A percentile compares a stretch with the other conserved stretches of the same genome.
These are phyloP conservation scores for Drosophila santomea DNA, from an alignment of 1,140 invertebrate genomes.

Conservation along the genomic window DNA sequence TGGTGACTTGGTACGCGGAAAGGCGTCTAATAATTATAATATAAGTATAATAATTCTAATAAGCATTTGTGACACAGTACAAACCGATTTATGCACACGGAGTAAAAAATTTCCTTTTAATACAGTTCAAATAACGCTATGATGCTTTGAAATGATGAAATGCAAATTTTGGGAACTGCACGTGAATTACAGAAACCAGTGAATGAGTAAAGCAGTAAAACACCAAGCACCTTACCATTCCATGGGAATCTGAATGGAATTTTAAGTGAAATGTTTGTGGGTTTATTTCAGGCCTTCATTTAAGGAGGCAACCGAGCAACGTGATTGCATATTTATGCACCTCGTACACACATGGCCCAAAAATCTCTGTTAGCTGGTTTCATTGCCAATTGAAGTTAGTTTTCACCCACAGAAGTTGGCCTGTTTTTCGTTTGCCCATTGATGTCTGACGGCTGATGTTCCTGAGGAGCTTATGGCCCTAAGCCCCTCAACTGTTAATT, in stretches of 20 bases:
- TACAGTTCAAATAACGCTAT: no score
- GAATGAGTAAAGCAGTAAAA: no score
- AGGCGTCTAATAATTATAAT: no score
- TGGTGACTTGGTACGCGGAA: not conserved
- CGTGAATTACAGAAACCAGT: no score
- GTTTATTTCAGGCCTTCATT: not conserved
- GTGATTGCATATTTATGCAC: not conserved
- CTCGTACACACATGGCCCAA: not conserved
- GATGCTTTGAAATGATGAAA: no score
- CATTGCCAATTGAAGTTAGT: not conserved
- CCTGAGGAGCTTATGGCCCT: conserved; percentile 1
- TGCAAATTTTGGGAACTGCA: no score
- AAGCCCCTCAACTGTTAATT: conserved; percentile 28
- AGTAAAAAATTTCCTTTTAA: no score
- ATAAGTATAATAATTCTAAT: no score
- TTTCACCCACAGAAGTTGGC: not conserved
- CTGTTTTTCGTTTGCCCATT: conserved; percentile 19
- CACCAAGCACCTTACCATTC: not conserved
- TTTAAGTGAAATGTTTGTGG: no score
- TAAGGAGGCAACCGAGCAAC: not conserved
- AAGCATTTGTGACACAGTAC: no score
- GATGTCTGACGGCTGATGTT: conserved; percentile 16
- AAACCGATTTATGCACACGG: no score
- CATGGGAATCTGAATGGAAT: not conserved
- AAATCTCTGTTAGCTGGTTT: not conserved